phyloP scores from a whole-genome alignment of 2,113 vertebrate species.

The Hydrolagus affinis region DNA sequence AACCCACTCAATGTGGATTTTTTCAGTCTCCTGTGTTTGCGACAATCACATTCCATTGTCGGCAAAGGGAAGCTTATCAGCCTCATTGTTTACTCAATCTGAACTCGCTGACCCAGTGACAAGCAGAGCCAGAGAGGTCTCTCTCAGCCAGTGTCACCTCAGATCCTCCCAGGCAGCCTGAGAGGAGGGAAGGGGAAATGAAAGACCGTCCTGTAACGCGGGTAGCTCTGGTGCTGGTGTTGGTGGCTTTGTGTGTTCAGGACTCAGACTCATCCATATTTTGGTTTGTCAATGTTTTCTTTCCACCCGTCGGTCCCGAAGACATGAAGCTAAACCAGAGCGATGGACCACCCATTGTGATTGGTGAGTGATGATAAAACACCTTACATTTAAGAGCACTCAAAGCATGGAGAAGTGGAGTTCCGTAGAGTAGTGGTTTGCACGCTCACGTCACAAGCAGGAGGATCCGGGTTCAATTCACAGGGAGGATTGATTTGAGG shows the following conservation, averaged over 20 bases:
- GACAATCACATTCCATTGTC: constrained; percentile 20
- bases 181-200: background rate
- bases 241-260: background rate
- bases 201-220: background rate
- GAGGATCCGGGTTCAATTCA: no score
- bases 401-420: no score
- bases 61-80: constrained; percentile 21
- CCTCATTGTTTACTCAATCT: constrained; percentile 24
- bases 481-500: no score
- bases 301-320: constrained; percentile 12
- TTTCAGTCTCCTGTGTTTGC: no score
- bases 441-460: background rate
- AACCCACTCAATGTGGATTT: no score
- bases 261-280: background rate
- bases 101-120: background rate
- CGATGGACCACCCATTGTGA: background rate
- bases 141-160: background rate
- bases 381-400: no score
- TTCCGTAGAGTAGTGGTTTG: background rate
- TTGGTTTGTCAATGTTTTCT: constrained; percentile 22
- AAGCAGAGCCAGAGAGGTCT: background rate
- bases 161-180: background rate
- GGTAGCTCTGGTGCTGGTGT: background rate
- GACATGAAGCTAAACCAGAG: background rate
- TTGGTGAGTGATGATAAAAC: background rate